These are phyloP conservation scores for Orientallactaga sibirica DNA, from an alignment of 2,797 vertebrate genomes.

Conservation along the genomic window DNA sequence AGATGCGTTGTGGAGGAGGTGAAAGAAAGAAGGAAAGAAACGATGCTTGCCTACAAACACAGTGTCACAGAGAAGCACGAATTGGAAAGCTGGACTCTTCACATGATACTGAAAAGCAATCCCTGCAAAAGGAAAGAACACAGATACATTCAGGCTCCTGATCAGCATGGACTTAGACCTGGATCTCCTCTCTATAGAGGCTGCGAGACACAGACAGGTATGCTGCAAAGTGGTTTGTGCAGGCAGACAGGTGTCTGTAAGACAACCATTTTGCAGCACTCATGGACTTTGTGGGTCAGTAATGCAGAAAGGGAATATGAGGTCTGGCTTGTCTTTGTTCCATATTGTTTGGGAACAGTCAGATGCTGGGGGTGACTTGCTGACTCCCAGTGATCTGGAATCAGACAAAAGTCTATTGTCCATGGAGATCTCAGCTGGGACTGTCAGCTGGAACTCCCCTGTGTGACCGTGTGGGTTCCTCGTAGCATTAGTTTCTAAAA, in stretches of 20 bases:
- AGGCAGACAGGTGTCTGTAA: not conserved
- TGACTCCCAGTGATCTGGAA: not conserved
- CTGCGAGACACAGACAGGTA: not conserved
- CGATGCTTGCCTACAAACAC: not conserved
- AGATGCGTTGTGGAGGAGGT: not conserved
- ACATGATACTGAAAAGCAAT: not conserved
- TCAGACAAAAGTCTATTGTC: not conserved
- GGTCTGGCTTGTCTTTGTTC: not conserved
- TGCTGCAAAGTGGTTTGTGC: not conserved
- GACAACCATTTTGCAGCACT: not conserved
- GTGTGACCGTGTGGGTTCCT: not conserved
- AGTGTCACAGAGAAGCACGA: not conserved
- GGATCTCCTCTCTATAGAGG: not conserved
- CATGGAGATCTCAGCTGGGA: not conserved
- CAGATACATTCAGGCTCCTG: rapidly evolving
- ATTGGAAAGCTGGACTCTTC: not conserved
- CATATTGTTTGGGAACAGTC: not conserved
- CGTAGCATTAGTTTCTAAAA: not conserved
- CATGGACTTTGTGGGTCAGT: not conserved
- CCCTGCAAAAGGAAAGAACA: not conserved
- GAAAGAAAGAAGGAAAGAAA: not conserved
- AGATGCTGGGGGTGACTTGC: not conserved
- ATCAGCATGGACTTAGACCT: not conserved
- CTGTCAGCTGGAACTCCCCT: not conserved
- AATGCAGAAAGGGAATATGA: not conserved